Base-by-base conservation (phyloP, 2,888 invertebrate genomes). In the Lithophane ornitopus region DNA sequence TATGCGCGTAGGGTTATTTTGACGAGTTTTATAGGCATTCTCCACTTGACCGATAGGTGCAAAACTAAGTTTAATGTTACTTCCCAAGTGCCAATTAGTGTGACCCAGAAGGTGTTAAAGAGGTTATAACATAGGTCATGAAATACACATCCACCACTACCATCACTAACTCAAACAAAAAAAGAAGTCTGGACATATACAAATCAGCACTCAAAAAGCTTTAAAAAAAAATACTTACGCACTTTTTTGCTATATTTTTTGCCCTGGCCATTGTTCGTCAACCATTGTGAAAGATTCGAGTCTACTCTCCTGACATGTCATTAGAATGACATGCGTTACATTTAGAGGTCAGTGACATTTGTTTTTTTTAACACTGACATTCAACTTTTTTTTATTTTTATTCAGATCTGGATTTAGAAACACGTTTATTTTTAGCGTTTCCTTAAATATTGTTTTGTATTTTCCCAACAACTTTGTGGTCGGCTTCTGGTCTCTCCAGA, bases 321-420 rank as follows among this genome's bases (percentile, higher is more conserved):
- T 54, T 59, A 58, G 2, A 26, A 19, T 54, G 82, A 59, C 82
- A 81, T 44, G n/a, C 26, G 61, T 44, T 16, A 74, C 44, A 56
- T 34, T 49, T 22, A 4, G n/a, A 46, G 84, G 69, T 83, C 80
- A 70, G 0, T 70, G 78, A 83, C 80, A 49, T 66, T 54, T 6
- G 3, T 19, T 26, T 62, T 79, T 80, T 80, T 52, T 62, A 12
- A 34, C 61, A 46, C 26, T 77, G 82, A 77, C 78, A 79, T 79
- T 82, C 61, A 56, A 56, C 16, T 82, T 16, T 61, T 22, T 58
- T n/a, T n/a, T 80, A 59, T 80, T 74, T 46, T 41, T 52, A 44
- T 34, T 44, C 61, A 3, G 78, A 44, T 14, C n/a, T n/a, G 11
- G 0, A 16, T 62, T 62, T 61, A 46, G 16, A 62, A 49, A 63